A percentile compares a stretch with the other conserved stretches of the same genome.
Evolutionary conservation across 1,140 invertebrate species (phyloP).

Genomic region (Polypedilum vanderplanki): DNA sequence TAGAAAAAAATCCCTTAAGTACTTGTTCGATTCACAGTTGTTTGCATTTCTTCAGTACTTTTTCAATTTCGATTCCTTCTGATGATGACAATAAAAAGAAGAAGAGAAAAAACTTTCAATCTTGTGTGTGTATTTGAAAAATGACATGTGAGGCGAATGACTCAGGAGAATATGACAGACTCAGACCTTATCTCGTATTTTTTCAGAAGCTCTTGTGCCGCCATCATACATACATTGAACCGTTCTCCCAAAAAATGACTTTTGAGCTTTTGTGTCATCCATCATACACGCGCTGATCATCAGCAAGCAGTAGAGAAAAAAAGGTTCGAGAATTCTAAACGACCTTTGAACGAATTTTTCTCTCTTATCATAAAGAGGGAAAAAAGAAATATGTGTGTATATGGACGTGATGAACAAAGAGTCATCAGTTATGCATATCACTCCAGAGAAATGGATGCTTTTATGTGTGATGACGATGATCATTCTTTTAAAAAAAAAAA

Average conservation of each 20-base stretch:
- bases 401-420: not conserved
- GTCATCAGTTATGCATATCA: conserved; percentile 10
- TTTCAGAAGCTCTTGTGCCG: conserved; percentile 5
- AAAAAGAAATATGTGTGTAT: no score
- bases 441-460: not conserved
- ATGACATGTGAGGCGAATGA: not conserved
- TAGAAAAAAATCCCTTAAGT: conserved; percentile 16
- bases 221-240: not conserved
- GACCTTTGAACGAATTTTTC: not conserved
- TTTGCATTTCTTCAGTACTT: not conserved
- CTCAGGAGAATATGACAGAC: not conserved
- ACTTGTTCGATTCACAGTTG: conserved; percentile 9
- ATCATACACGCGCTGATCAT: conserved; percentile 10
- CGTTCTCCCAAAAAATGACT: not conserved
- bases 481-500: not conserved
- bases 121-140: not conserved
- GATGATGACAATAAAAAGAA: conserved; percentile 21
- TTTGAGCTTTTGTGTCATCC: conserved; percentile 4
- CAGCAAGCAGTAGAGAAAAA: not conserved
- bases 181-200: not conserved
- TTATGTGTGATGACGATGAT: not conserved
- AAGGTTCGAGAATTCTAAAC: not conserved
- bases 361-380: not conserved
- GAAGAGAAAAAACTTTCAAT: not conserved
- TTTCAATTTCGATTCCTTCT: not conserved